Evolutionary conservation across 2,797 vertebrate genomes (phyloP).

Genomic region (Tamandua tetradactyla): DNA sequence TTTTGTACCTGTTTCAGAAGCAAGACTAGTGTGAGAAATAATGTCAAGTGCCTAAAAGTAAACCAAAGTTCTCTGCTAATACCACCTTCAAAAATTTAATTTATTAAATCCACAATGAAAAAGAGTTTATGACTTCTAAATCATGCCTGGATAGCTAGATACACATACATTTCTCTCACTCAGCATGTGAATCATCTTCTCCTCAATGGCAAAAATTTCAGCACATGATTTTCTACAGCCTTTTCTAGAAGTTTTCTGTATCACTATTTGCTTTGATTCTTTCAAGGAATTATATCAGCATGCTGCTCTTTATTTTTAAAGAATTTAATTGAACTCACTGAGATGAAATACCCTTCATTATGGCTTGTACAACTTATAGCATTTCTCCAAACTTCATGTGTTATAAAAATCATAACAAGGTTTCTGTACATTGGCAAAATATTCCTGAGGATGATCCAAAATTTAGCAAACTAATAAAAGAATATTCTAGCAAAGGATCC

Average conservation of each 20-base stretch:
- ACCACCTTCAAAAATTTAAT: neutral
- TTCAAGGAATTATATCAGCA: neutral
- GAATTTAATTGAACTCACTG: slow-evolving; percentile 12
- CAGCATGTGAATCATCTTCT: neutral
- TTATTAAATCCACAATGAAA: slow-evolving; percentile 21
- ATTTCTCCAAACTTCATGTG: slow-evolving; percentile 10
- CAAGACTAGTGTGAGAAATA: neutral
- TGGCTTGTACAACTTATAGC: neutral
- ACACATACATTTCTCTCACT: neutral
- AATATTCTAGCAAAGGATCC: slow-evolving; percentile 62
- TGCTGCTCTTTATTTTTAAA: slow-evolving; percentile 5
- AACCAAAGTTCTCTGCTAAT: neutral
- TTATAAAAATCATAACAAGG: slow-evolving; percentile 44
- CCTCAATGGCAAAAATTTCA: neutral
- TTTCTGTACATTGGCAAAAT: slow-evolving; percentile 52
- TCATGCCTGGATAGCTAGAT: neutral
- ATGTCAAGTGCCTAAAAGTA: neutral
- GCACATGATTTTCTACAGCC: neutral
- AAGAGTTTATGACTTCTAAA: neutral
- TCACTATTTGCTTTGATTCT: neutral
- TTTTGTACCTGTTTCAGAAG: neutral
- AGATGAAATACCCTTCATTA: neutral
- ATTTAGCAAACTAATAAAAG: neutral
- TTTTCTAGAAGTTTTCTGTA: neutral
- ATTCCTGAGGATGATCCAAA: neutral